A percentile compares a stretch with the other conserved stretches of the same genome.
phyloP scores from a whole-genome alignment of 2,888 invertebrate genomes.

The Pachydiplax longipennis region DNA sequence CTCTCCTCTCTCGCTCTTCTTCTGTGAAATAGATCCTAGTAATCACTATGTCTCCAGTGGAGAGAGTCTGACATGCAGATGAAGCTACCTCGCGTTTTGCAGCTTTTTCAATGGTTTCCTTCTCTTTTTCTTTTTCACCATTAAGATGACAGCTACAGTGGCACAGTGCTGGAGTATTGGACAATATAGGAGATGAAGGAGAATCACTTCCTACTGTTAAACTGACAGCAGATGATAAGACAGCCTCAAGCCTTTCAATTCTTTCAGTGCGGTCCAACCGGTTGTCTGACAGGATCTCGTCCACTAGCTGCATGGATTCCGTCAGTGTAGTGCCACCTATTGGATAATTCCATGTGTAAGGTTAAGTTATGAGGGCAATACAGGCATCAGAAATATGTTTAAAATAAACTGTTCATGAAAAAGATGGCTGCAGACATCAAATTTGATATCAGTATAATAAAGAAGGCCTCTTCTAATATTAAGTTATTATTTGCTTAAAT shows the following conservation, averaged over 20 bases:
- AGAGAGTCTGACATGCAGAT: slow-evolving; percentile 79
- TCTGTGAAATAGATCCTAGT: slow-evolving; percentile 77
- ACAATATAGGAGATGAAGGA: slow-evolving; percentile 4
- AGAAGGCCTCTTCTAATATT: no score
- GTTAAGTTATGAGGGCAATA: no score
- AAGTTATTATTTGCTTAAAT: no score
- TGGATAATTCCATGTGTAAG: neutral
- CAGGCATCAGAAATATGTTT: no score
- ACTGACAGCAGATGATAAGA: slow-evolving; percentile 77
- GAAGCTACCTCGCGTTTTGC: slow-evolving; percentile 53
- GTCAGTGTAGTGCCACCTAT: slow-evolving; percentile 69
- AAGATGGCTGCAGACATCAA: no score
- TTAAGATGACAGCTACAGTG: slow-evolving; percentile 47
- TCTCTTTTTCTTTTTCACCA: slow-evolving; percentile 43
- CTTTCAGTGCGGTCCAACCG: slow-evolving; percentile 85
- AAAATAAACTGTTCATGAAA: no score
- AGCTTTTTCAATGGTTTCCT: neutral
- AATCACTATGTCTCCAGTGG: slow-evolving; percentile 91
- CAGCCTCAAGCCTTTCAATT: slow-evolving; percentile 86
- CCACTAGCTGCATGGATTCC: slow-evolving; percentile 89
- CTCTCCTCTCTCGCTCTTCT: slow-evolving; percentile 65
- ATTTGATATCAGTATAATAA: no score
- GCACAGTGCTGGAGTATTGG: slow-evolving; percentile 37
- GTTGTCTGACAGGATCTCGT: slow-evolving; percentile 81
- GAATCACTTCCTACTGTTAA: slow-evolving; percentile 30